Evolutionary conservation across 2,113 vertebrate species (phyloP), one percentile per base, ranked within the genome.

Genomic region (Petaurus breviceps): DNA sequence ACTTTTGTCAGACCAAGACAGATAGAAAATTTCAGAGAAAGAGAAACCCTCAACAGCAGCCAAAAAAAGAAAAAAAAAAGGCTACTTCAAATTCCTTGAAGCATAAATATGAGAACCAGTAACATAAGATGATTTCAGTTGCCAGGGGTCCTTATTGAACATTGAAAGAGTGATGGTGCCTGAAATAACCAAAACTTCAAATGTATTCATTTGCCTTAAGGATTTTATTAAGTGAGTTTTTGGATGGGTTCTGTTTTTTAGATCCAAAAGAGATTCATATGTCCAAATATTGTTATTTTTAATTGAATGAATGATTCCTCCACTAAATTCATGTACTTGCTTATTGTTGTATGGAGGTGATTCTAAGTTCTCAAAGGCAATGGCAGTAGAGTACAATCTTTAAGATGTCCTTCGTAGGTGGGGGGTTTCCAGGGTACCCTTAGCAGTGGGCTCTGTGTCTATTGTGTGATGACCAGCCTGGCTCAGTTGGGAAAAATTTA

Each of bases 161-260:
- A 92, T 94, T 94, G 95, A 96, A 93, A 96, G 96, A 96, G 84
- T 94, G 96, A 94, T 95, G 90, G 84, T 94, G 92, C 96, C 92
- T 90, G 96, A 97, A 55, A 93, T 96, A 95, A 94, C 57, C 92
- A 93, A 92, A 92, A 54, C 96, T 96, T 96, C 90, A 91, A 25
- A 96, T 96, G 47, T 52, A 92, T 94, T 91, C 93, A 90, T 92
- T 94, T 96, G 96, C 97, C 95, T 94, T 96, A 57, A 92, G 96
- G 95, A 84, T 54, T 96, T 95, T 95, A 93, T 94, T 96, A 95
- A 97, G 91, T 95, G 97, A n/a, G 55, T 98, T 96, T 94, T 92
- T 92, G 55, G 57, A 96, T 95, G 92, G 95, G 43, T 93, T 97
- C 95, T 96, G 61, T 96, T 97, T 96, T 97, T 22, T 98, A 95